Evolutionary conservation across 2,888 invertebrate species (phyloP).

Genomic region (Papilio gigon): DNA sequence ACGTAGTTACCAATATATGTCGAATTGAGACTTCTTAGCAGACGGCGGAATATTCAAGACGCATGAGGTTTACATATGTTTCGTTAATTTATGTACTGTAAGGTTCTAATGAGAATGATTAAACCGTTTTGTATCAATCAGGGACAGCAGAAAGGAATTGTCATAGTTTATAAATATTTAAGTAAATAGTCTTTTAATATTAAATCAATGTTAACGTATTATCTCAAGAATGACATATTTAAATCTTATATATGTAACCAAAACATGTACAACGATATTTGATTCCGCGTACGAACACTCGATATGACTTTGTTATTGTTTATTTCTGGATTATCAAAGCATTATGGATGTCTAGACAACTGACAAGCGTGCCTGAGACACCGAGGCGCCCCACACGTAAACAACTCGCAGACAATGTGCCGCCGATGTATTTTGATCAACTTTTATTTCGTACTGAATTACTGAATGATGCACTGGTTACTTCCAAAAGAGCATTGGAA

Average conservation of each 20-base stretch:
- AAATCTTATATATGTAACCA: conserved; percentile 11
- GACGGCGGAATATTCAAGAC: not conserved
- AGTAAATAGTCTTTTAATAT: no score
- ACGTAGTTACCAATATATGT: no score
- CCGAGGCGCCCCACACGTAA: conserved; percentile 4
- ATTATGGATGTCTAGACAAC: not conserved
- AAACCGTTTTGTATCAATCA: no score
- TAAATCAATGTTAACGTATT: not conserved
- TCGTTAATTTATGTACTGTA: no score
- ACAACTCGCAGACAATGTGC: conserved; percentile 23
- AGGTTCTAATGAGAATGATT: no score
- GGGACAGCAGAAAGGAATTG: no score
- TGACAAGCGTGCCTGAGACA: not conserved
- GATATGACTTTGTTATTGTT: conserved; percentile 4
- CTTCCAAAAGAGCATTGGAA: no score
- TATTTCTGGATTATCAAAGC: conserved; percentile 6
- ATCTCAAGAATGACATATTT: conserved; percentile 14
- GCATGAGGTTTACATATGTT: not conserved
- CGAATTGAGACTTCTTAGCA: not conserved
- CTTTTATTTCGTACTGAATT: not conserved
- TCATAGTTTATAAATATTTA: no score
- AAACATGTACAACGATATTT: not conserved
- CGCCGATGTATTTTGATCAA: not conserved
- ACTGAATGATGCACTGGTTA: no score
- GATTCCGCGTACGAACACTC: not conserved